Conservation (phyloP, 2,888 invertebrate species). For the Archips crataeganus region DNA sequence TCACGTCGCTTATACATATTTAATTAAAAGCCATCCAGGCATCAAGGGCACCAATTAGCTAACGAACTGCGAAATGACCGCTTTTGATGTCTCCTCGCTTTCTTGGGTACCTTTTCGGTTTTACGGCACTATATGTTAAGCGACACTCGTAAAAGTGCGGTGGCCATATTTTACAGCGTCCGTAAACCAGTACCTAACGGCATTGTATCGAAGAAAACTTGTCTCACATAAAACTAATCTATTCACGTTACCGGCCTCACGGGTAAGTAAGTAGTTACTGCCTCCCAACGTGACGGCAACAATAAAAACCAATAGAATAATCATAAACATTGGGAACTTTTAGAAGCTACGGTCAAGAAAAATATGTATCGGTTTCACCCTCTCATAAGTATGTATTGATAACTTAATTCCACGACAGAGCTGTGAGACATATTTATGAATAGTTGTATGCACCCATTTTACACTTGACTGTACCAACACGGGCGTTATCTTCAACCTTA, state of each 20-base stretch:
- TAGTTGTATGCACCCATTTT: too few species aligned
- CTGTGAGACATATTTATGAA: too few species aligned
- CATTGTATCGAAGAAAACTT: constrained; percentile 67
- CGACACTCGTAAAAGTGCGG: constrained; percentile 76
- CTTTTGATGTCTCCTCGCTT: constrained; percentile 64
- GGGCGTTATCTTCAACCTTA: too few species aligned
- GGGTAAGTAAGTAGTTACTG: constrained; percentile 17
- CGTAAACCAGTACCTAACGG: constrained; percentile 63
- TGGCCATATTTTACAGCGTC: constrained; percentile 75
- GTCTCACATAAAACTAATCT: constrained; percentile 63
- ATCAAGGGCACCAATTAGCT: constrained; percentile 60
- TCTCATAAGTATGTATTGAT: too few species aligned
- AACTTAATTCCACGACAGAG: too few species aligned
- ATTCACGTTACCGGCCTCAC: constrained; percentile 52
- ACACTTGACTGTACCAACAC: too few species aligned
- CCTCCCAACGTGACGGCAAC: neutral
- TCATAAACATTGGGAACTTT: too few species aligned
- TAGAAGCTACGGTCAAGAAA: too few species aligned
- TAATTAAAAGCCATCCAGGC: constrained; percentile 17
- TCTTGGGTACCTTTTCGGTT: constrained; percentile 71
- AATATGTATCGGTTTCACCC: too few species aligned
- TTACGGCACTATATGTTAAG: constrained; percentile 80
- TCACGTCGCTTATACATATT: neutral
- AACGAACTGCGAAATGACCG: constrained; percentile 73
- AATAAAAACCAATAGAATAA: neutral